Evolutionary conservation across 2,113 vertebrate species (phyloP).

Genomic region (Pangasianodon gigas): DNA sequence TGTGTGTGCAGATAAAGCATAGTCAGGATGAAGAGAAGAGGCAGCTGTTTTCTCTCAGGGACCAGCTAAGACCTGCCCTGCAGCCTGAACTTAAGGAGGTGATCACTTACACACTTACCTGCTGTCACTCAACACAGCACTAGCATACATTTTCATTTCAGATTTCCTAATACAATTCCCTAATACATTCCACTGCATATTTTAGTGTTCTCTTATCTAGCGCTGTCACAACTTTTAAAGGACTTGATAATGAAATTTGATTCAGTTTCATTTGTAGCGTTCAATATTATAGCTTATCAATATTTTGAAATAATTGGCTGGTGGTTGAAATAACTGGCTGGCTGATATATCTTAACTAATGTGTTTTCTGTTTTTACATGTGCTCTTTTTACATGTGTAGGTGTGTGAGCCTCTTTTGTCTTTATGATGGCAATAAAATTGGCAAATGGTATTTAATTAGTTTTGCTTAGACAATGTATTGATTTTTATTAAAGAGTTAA

Average conservation of each 20-base stretch:
- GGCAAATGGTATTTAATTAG: background rate
- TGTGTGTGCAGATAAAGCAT: slow-evolving; percentile 66
- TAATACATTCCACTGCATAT: background rate
- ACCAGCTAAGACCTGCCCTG: slow-evolving; percentile 63
- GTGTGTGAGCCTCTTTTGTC: background rate
- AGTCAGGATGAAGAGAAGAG: slow-evolving; percentile 72
- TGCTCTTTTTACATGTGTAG: background rate
- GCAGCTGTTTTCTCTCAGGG: slow-evolving; percentile 67
- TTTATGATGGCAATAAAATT: background rate
- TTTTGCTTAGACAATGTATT: background rate
- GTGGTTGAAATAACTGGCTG: background rate
- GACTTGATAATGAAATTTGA: background rate
- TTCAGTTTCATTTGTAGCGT: background rate
- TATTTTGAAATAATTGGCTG: background rate
- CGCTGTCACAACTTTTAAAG: background rate
- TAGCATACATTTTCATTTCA: background rate
- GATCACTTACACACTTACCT: slow-evolving; percentile 28
- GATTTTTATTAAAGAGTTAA: background rate
- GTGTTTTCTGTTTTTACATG: background rate
- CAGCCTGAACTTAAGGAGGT: slow-evolving; percentile 74
- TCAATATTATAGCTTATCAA: background rate
- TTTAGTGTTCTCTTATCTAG: background rate
- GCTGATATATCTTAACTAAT: background rate
- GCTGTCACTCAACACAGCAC: background rate
- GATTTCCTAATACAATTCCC: background rate